phyloP scores from a whole-genome alignment of 1,140 invertebrate genomes.

The Rhopalosiphum padi region DNA sequence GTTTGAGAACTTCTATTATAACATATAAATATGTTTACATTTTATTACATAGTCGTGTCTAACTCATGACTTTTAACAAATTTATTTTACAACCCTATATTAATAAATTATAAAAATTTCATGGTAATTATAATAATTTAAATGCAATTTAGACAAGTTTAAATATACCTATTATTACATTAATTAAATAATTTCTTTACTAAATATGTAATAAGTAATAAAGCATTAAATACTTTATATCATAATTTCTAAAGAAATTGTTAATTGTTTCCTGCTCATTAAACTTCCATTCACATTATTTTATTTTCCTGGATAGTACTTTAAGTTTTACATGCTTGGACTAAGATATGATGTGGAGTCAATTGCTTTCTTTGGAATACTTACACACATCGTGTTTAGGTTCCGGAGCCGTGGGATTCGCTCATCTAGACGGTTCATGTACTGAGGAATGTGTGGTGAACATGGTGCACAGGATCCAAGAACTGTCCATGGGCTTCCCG shows the following conservation, averaged over 20 bases:
- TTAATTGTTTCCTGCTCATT: neutral
- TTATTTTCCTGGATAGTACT: neutral
- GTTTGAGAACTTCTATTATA: neutral
- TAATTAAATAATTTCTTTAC: too few relatives aligned
- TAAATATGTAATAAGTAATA: too few relatives aligned
- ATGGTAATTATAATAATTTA: neutral
- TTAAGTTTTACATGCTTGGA: neutral
- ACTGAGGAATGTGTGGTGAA: constrained; percentile 80
- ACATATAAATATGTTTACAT: too few relatives aligned
- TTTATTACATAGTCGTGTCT: neutral
- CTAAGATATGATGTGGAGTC: neutral
- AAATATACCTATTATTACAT: neutral
- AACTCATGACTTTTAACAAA: neutral
- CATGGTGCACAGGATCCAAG: constrained; percentile 83
- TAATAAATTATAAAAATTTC: neutral
- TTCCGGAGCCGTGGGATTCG: constrained; percentile 84
- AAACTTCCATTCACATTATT: neutral
- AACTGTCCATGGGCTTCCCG: constrained; percentile 80
- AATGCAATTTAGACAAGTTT: neutral
- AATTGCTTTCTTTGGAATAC: neutral
- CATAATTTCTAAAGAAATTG: neutral
- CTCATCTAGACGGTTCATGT: constrained; percentile 88
- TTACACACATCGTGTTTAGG: constrained; percentile 68
- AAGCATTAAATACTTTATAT: too few relatives aligned
- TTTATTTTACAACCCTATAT: neutral